Evolutionary conservation across 2,888 invertebrate genomes (phyloP).

Genomic region (Acronicta leporina): DNA sequence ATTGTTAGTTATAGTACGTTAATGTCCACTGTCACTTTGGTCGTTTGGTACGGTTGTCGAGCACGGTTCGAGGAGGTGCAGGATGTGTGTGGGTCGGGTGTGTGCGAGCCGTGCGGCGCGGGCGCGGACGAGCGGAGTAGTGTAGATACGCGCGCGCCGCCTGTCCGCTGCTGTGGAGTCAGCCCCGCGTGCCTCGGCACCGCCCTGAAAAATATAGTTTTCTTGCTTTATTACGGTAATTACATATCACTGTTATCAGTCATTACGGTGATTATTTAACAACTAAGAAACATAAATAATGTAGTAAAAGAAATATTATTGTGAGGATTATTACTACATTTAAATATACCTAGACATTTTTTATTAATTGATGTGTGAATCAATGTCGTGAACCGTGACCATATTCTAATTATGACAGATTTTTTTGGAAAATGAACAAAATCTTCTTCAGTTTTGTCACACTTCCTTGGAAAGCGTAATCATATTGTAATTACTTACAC

Average conservation of each 20-base stretch:
- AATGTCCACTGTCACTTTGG: constrained; percentile 69
- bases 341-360: too few relatives aligned
- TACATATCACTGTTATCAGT: constrained; percentile 30
- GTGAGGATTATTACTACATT: too few relatives aligned
- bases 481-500: neutral
- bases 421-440: constrained; percentile 14
- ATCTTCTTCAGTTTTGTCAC: neutral
- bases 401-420: too few relatives aligned
- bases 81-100: constrained; percentile 75
- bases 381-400: neutral
- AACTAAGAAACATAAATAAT: constrained; percentile 9
- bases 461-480: constrained; percentile 1
- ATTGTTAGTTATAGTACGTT: constrained; percentile 62
- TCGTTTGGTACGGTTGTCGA: constrained; percentile 61
- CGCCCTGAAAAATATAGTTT: constrained; percentile 77
- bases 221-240: constrained; percentile 46
- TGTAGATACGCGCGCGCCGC: constrained; percentile 78
- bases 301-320: neutral
- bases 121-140: constrained; percentile 79
- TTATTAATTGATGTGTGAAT: too few relatives aligned
- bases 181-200: constrained; percentile 84
- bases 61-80: constrained; percentile 70
- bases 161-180: constrained; percentile 71
- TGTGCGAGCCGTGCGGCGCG: constrained; percentile 84
- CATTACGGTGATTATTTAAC: constrained; percentile 25